Percentiles rank a stretch among this genome's conserved stretches.
Evolutionary conservation across 2,888 invertebrate species (phyloP).

Genomic region (Mayetiola destructor): DNA sequence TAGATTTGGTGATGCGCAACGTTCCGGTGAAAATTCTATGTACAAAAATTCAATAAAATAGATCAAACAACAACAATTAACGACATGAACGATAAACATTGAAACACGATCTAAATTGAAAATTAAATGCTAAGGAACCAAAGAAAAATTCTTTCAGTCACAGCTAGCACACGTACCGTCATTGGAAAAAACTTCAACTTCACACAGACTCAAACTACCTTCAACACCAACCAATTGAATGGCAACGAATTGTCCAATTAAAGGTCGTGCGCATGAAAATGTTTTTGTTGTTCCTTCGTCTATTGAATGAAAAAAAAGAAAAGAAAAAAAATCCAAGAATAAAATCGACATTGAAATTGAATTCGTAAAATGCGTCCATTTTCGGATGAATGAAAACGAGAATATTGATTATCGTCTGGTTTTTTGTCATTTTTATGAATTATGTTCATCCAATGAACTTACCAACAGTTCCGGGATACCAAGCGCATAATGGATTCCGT

Average conservation of each 20-base stretch:
- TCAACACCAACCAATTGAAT: slow-evolving; percentile 82
- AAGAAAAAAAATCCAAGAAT: not conserved
- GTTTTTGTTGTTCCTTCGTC: slow-evolving; percentile 87
- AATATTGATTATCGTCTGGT: too few species aligned
- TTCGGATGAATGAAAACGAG: too few species aligned
- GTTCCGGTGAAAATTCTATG: slow-evolving; percentile 70
- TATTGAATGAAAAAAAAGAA: slow-evolving; percentile 23
- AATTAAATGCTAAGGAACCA: not conserved
- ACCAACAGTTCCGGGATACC: slow-evolving; percentile 75
- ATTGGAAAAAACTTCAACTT: slow-evolving; percentile 83
- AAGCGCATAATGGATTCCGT: slow-evolving; percentile 79
- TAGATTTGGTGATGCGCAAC: slow-evolving; percentile 58
- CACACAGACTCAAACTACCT: slow-evolving; percentile 76
- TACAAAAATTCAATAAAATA: slow-evolving; percentile 19
- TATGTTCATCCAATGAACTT: not conserved
- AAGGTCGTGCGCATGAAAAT: slow-evolving; percentile 70
- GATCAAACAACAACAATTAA: not conserved
- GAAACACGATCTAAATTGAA: too few species aligned
- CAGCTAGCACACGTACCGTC: slow-evolving; percentile 44
- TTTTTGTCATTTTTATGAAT: not conserved
- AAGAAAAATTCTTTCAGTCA: not conserved
- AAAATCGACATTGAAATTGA: too few species aligned
- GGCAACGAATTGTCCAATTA: slow-evolving; percentile 76
- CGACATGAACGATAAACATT: not conserved
- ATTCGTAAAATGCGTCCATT: too few species aligned